These are phyloP conservation scores for Drosophila flavopinicola DNA, from an alignment of 2,888 invertebrate species.

Conservation along the genomic window DNA sequence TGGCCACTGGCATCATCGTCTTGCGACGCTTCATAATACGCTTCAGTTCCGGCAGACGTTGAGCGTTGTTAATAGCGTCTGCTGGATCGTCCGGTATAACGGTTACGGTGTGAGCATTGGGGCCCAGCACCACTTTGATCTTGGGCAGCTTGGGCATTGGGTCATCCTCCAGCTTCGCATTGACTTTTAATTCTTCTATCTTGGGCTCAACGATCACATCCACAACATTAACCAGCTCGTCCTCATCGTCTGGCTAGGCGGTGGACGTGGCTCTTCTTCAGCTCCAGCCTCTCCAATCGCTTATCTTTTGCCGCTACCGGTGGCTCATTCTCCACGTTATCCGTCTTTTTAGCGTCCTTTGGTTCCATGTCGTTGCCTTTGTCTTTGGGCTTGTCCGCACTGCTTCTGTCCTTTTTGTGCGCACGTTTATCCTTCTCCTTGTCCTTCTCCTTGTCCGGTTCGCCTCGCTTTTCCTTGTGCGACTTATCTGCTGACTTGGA, in stretches of 20 bases:
- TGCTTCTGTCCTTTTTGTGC: conserved; percentile 1
- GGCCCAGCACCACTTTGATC: conserved; percentile 50
- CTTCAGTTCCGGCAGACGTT: background rate
- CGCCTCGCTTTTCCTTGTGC: conserved; percentile 2
- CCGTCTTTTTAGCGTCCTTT: background rate
- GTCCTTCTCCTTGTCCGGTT: conserved; percentile 4
- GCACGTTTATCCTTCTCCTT: no score
- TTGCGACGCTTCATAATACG: conserved; percentile 48
- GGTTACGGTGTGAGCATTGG: conserved; percentile 46
- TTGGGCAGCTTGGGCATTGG: conserved; percentile 36
- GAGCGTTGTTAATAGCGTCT: no score
- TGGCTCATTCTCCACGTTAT: conserved; percentile 38
- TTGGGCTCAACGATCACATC: background rate
- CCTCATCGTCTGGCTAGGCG: background rate
- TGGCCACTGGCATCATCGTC: conserved; percentile 68
- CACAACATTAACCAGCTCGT: background rate
- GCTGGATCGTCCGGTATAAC: conserved; percentile 6
- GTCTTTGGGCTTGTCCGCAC: conserved; percentile 3
- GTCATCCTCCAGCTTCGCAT: background rate
- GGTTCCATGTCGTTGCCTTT: background rate
- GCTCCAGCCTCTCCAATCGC: background rate
- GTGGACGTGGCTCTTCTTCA: background rate
- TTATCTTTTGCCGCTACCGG: conserved; percentile 8
- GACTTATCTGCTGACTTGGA: background rate
- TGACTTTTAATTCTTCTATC: background rate